Evolutionary conservation across 2,888 invertebrate species (phyloP).

Genomic region (Amaurobius ferox): DNA sequence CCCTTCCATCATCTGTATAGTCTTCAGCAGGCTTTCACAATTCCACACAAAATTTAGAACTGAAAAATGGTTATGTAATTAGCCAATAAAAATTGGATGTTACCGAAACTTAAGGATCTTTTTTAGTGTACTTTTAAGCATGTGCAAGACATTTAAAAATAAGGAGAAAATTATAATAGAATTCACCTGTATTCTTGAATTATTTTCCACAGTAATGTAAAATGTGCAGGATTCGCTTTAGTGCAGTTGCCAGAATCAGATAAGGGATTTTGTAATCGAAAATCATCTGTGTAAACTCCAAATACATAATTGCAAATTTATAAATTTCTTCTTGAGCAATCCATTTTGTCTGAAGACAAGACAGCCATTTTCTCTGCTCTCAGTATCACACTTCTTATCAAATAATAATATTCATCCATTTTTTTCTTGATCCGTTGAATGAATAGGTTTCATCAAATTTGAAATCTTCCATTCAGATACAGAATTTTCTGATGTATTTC

Average conservation of each 20-base stretch:
- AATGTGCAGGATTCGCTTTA: not conserved
- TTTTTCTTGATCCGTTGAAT: no score
- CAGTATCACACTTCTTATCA: no score
- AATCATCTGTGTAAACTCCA: not conserved
- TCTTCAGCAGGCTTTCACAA: slow-evolving; percentile 36
- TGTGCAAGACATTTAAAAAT: slow-evolving; percentile 16
- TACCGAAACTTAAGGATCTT: slow-evolving; percentile 5
- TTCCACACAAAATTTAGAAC: slow-evolving; percentile 39
- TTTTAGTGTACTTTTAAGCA: not conserved
- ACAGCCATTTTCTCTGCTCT: no score
- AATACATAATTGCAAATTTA: not conserved
- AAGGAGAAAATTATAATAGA: slow-evolving; percentile 8
- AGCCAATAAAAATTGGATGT: not conserved
- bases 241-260: not conserved
- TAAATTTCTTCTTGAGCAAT: no score
- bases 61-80: slow-evolving; percentile 42
- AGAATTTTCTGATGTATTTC: no score
- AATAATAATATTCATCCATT: no score
- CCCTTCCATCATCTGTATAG: slow-evolving; percentile 48
- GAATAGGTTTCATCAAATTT: no score
- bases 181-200: slow-evolving; percentile 13
- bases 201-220: not conserved
- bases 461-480: no score
- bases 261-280: not conserved
- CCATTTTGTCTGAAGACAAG: no score